Base-by-base conservation (phyloP, 2,797 vertebrate genomes). In the Bovichtus diacanthus region DNA sequence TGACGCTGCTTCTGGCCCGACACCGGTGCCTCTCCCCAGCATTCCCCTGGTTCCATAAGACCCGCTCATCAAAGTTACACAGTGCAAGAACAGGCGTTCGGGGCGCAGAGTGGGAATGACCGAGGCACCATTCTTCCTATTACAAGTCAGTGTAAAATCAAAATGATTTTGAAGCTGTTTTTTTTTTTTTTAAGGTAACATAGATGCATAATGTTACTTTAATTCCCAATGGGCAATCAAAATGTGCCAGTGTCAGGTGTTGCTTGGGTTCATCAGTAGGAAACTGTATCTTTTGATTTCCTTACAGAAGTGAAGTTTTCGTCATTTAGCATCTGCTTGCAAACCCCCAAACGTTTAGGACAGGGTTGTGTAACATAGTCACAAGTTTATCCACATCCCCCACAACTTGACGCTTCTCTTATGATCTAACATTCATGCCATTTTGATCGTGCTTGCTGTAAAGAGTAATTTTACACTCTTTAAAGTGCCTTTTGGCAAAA, bases 391-490 rank as follows among this genome's bases (percentile, higher is more conserved):
- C 44, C 19, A 44, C 25, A 21, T 8, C 2, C 19, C 13, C 1
- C 6, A 36, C 23, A 70, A 58, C 13, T 43, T 29, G 27, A 29
- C 49, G 18, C 43, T 16, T 41, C 13, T 29, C 1, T 2, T 34
- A 27, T 46, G 53, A 25, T 54, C 25, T 50, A 3, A 10, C 16
- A 12, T 41, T 31, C 25, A 16, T n/a, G 18, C 64, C 13, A 44
- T 53, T 67, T 51, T 27, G 49, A 58, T 54, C 31, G 49, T 41
- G 34, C 59, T 50, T 6, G 41, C 66, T 54, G 3, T 9, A 10
- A 67, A 69, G 39, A 62, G 49, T n/a, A 6, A 36, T 5, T 78
- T 59, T 11, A 46, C 10, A 12, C 29, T 34, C 44, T 23, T 60
- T 34, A 31, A 64, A 34, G 23, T 29, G 6, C 50, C 51, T n/a